A percentile compares a stretch with the other conserved stretches of the same genome.
Evolutionary conservation across 64 coral and sea anemone genomes (phyloP).

Genomic region (Pocillopora verrucosa): DNA sequence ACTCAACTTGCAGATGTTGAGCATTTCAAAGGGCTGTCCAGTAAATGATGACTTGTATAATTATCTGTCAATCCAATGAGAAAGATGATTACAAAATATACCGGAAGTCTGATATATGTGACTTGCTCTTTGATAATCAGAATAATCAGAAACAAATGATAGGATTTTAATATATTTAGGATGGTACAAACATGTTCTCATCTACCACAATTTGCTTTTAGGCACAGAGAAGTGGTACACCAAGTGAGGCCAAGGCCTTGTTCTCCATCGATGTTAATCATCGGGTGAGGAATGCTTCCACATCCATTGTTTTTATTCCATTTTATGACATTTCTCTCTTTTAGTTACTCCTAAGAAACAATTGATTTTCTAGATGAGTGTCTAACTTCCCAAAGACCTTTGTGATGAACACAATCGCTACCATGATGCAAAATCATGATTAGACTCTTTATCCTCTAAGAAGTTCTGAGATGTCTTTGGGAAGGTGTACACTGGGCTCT

Average conservation of each 20-base stretch:
- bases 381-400: slow-evolving; percentile 22
- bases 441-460: slow-evolving; percentile 25
- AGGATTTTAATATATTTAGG: neutral
- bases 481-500: neutral
- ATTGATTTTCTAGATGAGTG: neutral
- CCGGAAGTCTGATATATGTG: slow-evolving; percentile 43
- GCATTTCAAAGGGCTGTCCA: slow-evolving; percentile 1
- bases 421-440: slow-evolving; percentile 24
- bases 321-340: no score
- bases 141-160: neutral
- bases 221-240: slow-evolving; percentile 93
- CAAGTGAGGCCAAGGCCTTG: slow-evolving; percentile 78
- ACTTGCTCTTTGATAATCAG: neutral
- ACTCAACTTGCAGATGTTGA: no score
- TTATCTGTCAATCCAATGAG: slow-evolving; percentile 99
- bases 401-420: slow-evolving; percentile 32
- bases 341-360: no score
- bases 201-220: neutral
- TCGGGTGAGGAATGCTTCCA: slow-evolving; percentile 40
- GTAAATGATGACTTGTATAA: slow-evolving; percentile 74
- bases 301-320: neutral
- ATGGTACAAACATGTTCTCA: neutral
- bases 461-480: slow-evolving; percentile 40
- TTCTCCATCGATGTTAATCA: slow-evolving; percentile 93
- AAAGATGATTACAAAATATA: slow-evolving; percentile 62